A percentile compares a stretch with the other conserved stretches of the same genome.
Evolutionary conservation across 1,140 invertebrate species (phyloP).

Genomic region (Bombus sibiricus): DNA sequence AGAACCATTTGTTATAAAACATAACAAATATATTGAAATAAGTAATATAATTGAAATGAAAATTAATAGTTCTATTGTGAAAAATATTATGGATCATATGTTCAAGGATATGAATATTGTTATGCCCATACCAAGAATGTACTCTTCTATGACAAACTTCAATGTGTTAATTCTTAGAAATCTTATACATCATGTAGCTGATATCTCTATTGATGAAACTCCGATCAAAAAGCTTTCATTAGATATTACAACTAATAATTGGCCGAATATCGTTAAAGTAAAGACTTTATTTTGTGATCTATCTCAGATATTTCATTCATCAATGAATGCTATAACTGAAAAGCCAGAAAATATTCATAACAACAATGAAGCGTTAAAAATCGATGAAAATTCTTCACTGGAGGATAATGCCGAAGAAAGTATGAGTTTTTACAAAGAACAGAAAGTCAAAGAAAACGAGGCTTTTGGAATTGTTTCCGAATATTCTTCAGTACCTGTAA

Average conservation of each 20-base stretch:
- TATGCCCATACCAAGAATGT: conserved; percentile 9
- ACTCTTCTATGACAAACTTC: conserved; percentile 11
- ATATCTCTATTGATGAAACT: conserved; percentile 54
- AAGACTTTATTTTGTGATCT: conserved; percentile 48
- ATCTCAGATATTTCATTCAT: conserved; percentile 44
- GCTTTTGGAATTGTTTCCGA: conserved; percentile 71
- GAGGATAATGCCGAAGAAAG: conserved; percentile 45
- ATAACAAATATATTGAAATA: conserved; percentile 18
- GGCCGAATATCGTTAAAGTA: conserved; percentile 16
- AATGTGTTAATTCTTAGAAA: conserved; percentile 62
- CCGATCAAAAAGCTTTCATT: conserved; percentile 34
- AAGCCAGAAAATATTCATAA: conserved; percentile 55
- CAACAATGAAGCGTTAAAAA: conserved; percentile 67
- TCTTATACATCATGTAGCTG: conserved; percentile 64
- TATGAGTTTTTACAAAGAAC: conserved; percentile 19
- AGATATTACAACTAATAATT: conserved; percentile 13
- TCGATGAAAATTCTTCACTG: conserved; percentile 51
- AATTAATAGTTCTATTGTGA: not conserved
- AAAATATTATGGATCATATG: not conserved
- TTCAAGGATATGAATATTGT: not conserved
- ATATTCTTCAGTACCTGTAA: conserved; percentile 67
- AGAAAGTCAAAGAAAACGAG: conserved; percentile 67
- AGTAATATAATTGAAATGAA: not conserved
- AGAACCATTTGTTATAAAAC: not conserved
- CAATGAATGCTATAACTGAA: conserved; percentile 60